Percentiles rank a stretch among this genome's conserved stretches.
Conservation (phyloP, 2,888 invertebrate genomes). For the Limnephilus lunatus region DNA sequence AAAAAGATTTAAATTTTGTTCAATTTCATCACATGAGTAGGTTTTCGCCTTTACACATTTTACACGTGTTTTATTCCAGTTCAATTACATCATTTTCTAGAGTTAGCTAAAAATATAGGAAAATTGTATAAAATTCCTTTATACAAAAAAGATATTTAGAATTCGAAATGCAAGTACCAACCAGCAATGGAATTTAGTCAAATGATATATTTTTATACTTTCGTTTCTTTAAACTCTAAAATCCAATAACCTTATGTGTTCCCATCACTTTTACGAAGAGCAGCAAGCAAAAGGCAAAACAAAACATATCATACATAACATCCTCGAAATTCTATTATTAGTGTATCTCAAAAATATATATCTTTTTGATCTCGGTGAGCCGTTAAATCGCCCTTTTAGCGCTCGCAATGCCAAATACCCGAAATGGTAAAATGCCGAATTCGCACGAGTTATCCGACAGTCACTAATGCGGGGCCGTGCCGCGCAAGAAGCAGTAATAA, state of each 20-base stretch:
- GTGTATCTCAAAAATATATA: no score
- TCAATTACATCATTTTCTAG: no score
- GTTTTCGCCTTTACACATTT: no score
- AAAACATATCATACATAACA: not conserved
- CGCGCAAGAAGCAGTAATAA: not conserved
- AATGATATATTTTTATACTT: not conserved
- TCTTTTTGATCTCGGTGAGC: not conserved
- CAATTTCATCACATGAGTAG: no score
- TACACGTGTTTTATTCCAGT: no score
- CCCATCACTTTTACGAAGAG: not conserved
- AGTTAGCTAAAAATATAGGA: no score
- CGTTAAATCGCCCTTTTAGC: not conserved
- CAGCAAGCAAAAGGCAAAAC: not conserved
- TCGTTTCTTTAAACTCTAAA: not conserved
- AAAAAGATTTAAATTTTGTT: no score
- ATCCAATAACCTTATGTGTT: not conserved
- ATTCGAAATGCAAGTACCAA: no score
- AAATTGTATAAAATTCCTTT: no score
- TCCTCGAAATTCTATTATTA: not conserved
- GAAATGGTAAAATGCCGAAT: not conserved
- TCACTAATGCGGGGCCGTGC: not conserved
- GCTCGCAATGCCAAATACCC: not conserved
- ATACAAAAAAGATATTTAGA: no score
- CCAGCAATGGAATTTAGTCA: no score
- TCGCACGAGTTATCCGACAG: conserved; percentile 12